Base-by-base conservation (phyloP, 2,888 invertebrate species). In the Leptarthrus brevirostris region DNA sequence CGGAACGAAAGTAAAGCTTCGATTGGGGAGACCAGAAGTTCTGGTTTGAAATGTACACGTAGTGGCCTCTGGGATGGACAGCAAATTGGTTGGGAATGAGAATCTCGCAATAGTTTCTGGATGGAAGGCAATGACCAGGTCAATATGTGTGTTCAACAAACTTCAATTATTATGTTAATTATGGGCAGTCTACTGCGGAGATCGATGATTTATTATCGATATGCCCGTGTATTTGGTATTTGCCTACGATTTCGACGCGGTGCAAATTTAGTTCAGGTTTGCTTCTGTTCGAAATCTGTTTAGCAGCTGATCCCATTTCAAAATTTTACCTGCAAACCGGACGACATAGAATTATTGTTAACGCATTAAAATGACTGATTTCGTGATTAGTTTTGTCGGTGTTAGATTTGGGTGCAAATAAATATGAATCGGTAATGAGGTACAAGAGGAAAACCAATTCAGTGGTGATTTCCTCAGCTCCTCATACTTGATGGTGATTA, bases 91-190 rank as follows among this genome's bases (percentile, higher is more conserved):
- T 30, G 3, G n/a, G 26, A 54, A 54, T 54, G n/a, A 26, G 30
- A n/a, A n/a, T n/a, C n/a, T n/a, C n/a, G n/a, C n/a, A n/a, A n/a
- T n/a, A n/a, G n/a, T n/a, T n/a, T n/a, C n/a, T n/a, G n/a, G n/a
- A 56, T 16, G 30, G 30, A 30, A 30, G 54, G 14, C 22, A 18
- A 5, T 58, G 58, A 20, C 20, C 64, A 72, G 72, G 66, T 66
- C 72, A 72, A 66, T 74, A 72, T 66, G 66, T 72, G 64, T 54
- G 49, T 72, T 74, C 34, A 72, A 72, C 72, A 72, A 74, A 74
- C 58, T 74, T 72, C 74, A 74, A 74, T 74, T 74, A 74, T 74
- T 74, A 74, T 74, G 74, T 72, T 74, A 74, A 74, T 74, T 72
- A 69, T 61, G 36, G n/a, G 56, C 18, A 53, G 74, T 47, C 36